These are phyloP conservation scores for Yoshiicerus persimilis DNA, from an alignment of 1,140 invertebrate species.

Conservation along the genomic window DNA sequence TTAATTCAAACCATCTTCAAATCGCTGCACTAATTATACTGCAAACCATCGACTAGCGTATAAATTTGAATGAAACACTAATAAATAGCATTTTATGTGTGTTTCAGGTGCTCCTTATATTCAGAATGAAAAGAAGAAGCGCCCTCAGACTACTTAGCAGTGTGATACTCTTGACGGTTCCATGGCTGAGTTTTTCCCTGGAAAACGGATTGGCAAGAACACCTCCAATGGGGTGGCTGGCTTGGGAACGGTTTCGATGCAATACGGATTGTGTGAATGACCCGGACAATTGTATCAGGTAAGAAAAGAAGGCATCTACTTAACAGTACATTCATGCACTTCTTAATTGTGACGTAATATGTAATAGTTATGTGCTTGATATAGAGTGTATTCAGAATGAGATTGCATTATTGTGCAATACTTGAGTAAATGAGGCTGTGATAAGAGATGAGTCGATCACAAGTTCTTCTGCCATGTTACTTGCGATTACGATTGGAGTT, in stretches of 20 bases:
- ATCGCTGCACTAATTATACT: neutral
- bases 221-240: slow-evolving; percentile 87
- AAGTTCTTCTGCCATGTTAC: neutral
- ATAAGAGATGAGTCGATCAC: neutral
- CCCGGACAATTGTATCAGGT: slow-evolving; percentile 92
- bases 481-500: neutral
- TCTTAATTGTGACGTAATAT: neutral
- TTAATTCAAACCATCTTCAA: no score
- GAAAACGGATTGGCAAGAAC: slow-evolving; percentile 82
- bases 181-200: slow-evolving; percentile 53
- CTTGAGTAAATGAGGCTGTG: neutral
- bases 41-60: neutral
- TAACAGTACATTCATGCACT: neutral
- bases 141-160: slow-evolving; percentile 12
- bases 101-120: neutral
- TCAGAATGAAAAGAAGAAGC: slow-evolving; percentile 29
- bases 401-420: neutral
- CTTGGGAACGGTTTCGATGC: slow-evolving; percentile 90
- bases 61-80: neutral
- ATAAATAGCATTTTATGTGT: neutral
- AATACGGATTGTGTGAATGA: slow-evolving; percentile 91
- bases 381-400: neutral
- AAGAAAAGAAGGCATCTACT: slow-evolving; percentile 41
- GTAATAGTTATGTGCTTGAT: neutral
- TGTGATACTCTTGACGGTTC: slow-evolving; percentile 29